Evolutionary conservation across 1,140 invertebrate genomes (phyloP), one percentile per base, ranked within the genome.

Genomic region (Aphaenogaster ashmeadi): DNA sequence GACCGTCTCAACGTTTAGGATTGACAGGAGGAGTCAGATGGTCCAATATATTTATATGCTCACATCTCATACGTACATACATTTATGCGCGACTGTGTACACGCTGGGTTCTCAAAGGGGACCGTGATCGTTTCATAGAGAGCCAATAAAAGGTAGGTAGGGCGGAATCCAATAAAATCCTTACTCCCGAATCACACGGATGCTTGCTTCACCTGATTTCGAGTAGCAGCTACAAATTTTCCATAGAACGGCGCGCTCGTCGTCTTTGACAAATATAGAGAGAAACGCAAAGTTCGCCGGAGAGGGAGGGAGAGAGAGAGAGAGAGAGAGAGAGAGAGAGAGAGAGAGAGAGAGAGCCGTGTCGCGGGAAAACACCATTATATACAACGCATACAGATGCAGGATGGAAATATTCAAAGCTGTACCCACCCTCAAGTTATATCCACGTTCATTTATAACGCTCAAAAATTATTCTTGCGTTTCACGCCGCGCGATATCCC

Each of bases 151-250:
- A 87, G 71, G 66, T 88, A 78, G 56, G 50, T 78, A 78, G 71
- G 64, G 64, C 47, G 50, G 72, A 62, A 88, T 91, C 78, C 90
- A 91, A 91, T 91, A 91, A 87, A 90, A 90, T 90, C 83, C 78
- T 64, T 90, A 84, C 74, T 90, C 78, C 47, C 56, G 41, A 91
- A 90, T 90, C 84, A 64, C 74, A 88, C 54, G 71, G 67, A 90
- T 87, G 83, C 67, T 44, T 78, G 89, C 71, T 86, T 50, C 58
- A 67, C 75, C 81, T 80, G 78, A 80, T 71, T 58, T 91, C 77
- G 87, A 91, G 87, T 87, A 89, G 83, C 74, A 90, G 87, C 90
- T 88, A 91, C 78, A 89, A 90, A 91, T 91, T 91, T 69, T 91
- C 89, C 84, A 84, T 90, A 91, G 21, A 56, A 89, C 85, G 66